phyloP scores from a whole-genome alignment of 92 coral and sea anemone species.

The Palythoa grandis region DNA sequence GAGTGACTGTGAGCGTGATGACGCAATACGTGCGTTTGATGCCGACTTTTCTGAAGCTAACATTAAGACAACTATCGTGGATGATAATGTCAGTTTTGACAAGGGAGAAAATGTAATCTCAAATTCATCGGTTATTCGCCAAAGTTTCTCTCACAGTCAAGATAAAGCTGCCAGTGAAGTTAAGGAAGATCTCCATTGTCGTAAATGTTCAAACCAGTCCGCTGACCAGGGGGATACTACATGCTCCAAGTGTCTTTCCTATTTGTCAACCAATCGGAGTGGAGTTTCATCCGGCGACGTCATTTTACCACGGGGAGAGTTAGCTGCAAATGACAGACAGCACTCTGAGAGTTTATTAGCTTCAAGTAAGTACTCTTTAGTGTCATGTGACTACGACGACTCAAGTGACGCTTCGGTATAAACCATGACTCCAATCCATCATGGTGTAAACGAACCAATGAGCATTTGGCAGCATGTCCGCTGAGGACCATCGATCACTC shows the following conservation, averaged over 20 bases:
- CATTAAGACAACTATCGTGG: too few species aligned
- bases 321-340: not conserved
- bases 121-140: not conserved
- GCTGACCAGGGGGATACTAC: not conserved
- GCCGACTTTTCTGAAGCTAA: not conserved
- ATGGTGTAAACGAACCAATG: too few species aligned
- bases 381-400: constrained; percentile 63
- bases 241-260: not conserved
- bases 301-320: not conserved
- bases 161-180: not conserved
- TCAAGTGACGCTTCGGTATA: constrained; percentile 63
- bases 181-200: not conserved
- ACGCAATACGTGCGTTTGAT: not conserved
- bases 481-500: too few species aligned
- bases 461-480: too few species aligned
- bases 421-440: not conserved
- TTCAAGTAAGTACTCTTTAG: constrained; percentile 36
- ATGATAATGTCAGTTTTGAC: not conserved
- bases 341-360: not conserved
- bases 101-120: not conserved
- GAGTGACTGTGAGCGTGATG: not conserved
- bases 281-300: not conserved
- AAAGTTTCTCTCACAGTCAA: not conserved
- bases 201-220: not conserved
- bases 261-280: not conserved